Evolutionary conservation across 2,113 vertebrate genomes (phyloP).

Genomic region (Paradisaea rubra): DNA sequence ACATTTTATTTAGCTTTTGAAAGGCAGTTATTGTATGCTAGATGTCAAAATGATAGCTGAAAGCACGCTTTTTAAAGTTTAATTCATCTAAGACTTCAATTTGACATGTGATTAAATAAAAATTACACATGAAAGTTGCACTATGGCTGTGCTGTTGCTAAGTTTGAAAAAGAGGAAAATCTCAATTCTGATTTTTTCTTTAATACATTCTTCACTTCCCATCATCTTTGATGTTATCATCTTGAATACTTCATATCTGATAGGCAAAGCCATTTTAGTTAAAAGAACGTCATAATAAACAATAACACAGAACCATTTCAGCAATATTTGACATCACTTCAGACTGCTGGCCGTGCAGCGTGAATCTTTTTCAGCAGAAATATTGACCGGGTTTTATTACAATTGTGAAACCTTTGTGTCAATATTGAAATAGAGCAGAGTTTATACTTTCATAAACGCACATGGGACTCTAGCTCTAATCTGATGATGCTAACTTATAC

Average conservation of each 20-base stretch:
- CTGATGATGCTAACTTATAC: not conserved
- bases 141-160: not conserved
- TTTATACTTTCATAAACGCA: not conserved
- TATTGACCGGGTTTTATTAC: not conserved
- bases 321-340: not conserved
- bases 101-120: constrained; percentile 55
- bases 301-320: not conserved
- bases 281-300: not conserved
- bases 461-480: not conserved
- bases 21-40: constrained; percentile 63
- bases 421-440: not conserved
- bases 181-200: not conserved
- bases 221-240: not conserved
- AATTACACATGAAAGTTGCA: constrained; percentile 22
- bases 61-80: constrained; percentile 58
- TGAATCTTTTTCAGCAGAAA: not conserved
- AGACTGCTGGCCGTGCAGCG: not conserved
- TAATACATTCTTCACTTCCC: not conserved
- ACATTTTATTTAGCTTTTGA: constrained; percentile 63
- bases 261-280: not conserved
- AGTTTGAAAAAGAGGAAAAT: not conserved
- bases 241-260: not conserved
- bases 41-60: constrained; percentile 53
- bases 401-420: not conserved
- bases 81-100: constrained; percentile 41